These are phyloP conservation scores for Ornithorhynchus anatinus DNA, from an alignment of 2,113 vertebrate genomes.

Conservation along the genomic window DNA sequence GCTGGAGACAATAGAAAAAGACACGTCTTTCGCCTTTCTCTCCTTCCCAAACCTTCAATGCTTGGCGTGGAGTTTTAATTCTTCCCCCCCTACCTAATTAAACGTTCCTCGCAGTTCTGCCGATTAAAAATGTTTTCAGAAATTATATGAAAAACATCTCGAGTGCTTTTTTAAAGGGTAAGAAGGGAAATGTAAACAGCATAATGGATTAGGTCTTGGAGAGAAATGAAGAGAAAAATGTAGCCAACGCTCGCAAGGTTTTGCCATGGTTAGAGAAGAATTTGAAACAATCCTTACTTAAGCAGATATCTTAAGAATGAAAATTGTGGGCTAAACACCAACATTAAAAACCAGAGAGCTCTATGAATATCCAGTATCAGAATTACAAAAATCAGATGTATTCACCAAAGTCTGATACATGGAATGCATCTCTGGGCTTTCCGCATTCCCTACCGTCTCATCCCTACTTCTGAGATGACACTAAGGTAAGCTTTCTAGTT, in stretches of 20 bases:
- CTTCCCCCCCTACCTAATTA: slow-evolving; percentile 17
- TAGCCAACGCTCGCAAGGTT: not conserved
- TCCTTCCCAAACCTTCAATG: not conserved
- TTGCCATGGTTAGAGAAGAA: slow-evolving; percentile 3
- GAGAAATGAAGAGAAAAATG: not conserved
- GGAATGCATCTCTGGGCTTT: slow-evolving; percentile 37
- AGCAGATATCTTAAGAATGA: not conserved
- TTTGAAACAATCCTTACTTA: slow-evolving; percentile 10
- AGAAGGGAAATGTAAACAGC: slow-evolving; percentile 25
- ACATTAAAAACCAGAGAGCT: slow-evolving; percentile 26
- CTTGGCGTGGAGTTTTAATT: slow-evolving; percentile 8
- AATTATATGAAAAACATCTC: slow-evolving; percentile 23
- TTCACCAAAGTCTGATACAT: slow-evolving; percentile 6
- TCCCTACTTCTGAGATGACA: slow-evolving; percentile 24
- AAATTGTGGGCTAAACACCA: slow-evolving; percentile 7
- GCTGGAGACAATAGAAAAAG: not conserved
- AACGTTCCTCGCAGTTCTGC: slow-evolving; percentile 2
- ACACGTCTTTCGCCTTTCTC: not conserved
- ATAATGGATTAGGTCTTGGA: slow-evolving; percentile 20
- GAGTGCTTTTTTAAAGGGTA: slow-evolving; percentile 1
- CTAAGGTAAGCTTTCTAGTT: slow-evolving; percentile 36
- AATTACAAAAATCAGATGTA: not conserved
- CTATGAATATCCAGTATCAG: slow-evolving; percentile 18
- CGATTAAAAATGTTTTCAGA: not conserved
- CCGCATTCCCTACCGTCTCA: slow-evolving; percentile 28